Base-by-base conservation (phyloP, 2,113 vertebrate genomes). In the Psilopsiagon aurifrons region DNA sequence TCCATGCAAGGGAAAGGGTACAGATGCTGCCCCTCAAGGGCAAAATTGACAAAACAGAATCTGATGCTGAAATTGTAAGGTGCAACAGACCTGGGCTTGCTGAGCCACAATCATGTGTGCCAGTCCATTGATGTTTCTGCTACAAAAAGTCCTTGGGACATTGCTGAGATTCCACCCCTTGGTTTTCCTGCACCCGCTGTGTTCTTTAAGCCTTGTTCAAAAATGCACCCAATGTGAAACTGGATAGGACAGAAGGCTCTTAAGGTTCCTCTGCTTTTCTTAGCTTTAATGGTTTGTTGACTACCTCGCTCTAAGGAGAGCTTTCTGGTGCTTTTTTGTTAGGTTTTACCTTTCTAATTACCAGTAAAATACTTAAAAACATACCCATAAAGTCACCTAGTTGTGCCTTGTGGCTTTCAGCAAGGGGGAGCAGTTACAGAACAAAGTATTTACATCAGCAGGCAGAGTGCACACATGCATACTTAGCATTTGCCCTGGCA, bases 311-410 rank as follows among this genome's bases (percentile, higher is more conserved):
- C 37, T 35, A 90, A n/a, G 19, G 16, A 88, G 31, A 84, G 10
- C 27, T 51, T 92, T 59, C 35, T 82, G 13, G 7, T 17, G 16
- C 16, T 59, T 78, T 91, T 78, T 84, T 79, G 9, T 27, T 17
- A 51, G 29, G 15, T 49, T 85, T 73, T 74, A 44, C 25, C 19
- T 47, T 68, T 69, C 13, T 69, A 80, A 73, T 41, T 69, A 59
- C 19, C 43, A 77, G 22, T n/a, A 54, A 92, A 92, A 77, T 15
- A 55, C 39, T 59, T 41, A 33, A 77, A 69, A 86, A 54, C 5
- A 11, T 28, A 13, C 10, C 0, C 0, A 4, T 57, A 43, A 23
- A 75, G 71, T 60, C 35, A 73, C 47, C 10, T 46, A 79, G 18
- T 22, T n/a, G 31, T 10, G n/a, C 28, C 59, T 54, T 1, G 0